Evolutionary conservation across 1,140 invertebrate genomes (phyloP).

Genomic region (Listronotus bonariensis): DNA sequence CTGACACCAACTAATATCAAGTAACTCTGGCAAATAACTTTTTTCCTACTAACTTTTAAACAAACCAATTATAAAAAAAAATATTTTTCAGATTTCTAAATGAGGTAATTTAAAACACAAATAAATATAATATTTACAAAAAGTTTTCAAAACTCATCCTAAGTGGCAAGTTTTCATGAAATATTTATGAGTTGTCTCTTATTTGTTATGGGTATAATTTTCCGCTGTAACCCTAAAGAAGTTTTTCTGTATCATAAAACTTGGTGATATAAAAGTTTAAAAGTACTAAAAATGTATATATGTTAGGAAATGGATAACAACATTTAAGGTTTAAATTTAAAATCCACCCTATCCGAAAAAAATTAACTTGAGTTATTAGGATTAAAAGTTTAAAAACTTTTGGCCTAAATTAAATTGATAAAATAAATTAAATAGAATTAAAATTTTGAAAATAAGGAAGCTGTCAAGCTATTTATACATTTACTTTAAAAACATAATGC

Average conservation of each 20-base stretch:
- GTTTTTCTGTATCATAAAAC: constrained; percentile 1
- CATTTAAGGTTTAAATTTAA: constrained; percentile 2
- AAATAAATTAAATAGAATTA: too few relatives aligned
- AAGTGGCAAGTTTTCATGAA: neutral
- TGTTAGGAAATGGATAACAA: neutral
- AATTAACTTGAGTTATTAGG: neutral
- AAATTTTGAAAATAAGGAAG: too few relatives aligned
- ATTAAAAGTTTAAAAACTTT: neutral
- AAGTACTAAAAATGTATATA: constrained; percentile 1
- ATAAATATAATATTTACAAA: constrained; percentile 4
- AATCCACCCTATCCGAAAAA: neutral
- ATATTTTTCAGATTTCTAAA: neutral
- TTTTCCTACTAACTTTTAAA: too few relatives aligned
- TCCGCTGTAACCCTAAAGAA: neutral
- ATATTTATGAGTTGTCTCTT: constrained; percentile 12
- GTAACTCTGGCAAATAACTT: too few relatives aligned
- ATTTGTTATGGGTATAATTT: constrained; percentile 13
- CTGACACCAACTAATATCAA: too few relatives aligned
- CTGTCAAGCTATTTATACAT: too few relatives aligned
- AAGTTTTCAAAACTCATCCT: neutral
- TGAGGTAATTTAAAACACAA: constrained; percentile 5
- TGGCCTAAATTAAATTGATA: too few relatives aligned
- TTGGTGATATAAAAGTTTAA: constrained; percentile 7
- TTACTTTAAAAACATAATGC: too few relatives aligned
- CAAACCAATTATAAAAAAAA: too few relatives aligned